These are phyloP conservation scores for Carlito syrichta DNA, from an alignment of 2,113 vertebrate species.

Conservation along the genomic window DNA sequence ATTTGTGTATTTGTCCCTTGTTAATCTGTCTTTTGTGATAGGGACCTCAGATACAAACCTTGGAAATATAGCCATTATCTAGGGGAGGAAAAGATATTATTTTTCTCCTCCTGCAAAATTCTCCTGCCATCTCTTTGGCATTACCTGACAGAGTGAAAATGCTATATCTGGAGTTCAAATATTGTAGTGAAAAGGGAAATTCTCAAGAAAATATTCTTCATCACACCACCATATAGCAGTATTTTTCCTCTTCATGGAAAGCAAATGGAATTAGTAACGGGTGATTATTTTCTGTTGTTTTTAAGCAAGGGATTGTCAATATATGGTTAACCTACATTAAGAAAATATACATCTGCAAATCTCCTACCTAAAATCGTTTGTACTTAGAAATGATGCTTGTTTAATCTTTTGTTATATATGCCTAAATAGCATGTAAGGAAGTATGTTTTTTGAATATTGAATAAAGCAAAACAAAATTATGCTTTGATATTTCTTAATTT, in stretches of 20 bases:
- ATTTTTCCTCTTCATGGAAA: not conserved
- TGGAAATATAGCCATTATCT: too few species aligned
- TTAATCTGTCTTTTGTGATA: not conserved
- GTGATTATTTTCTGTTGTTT: not conserved
- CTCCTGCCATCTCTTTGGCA: not conserved
- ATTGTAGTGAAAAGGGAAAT: not conserved
- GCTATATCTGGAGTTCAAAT: not conserved
- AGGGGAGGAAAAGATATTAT: not conserved
- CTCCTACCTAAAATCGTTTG: not conserved
- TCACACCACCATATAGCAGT: not conserved
- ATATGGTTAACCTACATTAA: not conserved
- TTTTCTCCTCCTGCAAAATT: not conserved
- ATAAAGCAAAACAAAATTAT: slow-evolving; percentile 49
- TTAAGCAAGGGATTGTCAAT: not conserved
- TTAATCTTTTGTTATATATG: not conserved
- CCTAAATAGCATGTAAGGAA: slow-evolving; percentile 10
- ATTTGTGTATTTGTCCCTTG: not conserved
- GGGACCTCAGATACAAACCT: not conserved
- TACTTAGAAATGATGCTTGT: not conserved
- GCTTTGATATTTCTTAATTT: not conserved
- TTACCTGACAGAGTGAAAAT: not conserved
- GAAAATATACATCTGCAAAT: not conserved
- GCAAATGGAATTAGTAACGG: not conserved
- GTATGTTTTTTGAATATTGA: slow-evolving; percentile 13
- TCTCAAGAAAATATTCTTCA: not conserved